Conservation (phyloP, 2,113 vertebrate species). For the Larimichthys polyactis region DNA sequence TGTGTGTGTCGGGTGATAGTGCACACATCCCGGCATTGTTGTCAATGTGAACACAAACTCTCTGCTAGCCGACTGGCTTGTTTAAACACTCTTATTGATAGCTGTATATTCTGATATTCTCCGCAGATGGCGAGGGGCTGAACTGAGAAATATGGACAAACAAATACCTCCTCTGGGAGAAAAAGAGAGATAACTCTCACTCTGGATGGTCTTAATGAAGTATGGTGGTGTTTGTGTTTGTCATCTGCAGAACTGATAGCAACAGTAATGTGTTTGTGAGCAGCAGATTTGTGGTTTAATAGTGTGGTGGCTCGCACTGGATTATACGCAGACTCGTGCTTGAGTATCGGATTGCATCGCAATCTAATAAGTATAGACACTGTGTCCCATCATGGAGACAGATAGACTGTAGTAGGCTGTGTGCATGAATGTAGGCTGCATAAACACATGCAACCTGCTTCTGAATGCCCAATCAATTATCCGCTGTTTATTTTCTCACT, state of each 20-base stretch:
- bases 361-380: slow-evolving; percentile 41
- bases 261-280: slow-evolving; percentile 28
- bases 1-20: slow-evolving; percentile 15
- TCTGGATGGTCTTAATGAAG: slow-evolving; percentile 54
- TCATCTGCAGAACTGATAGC: slow-evolving; percentile 44
- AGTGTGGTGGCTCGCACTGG: slow-evolving; percentile 30
- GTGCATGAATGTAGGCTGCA: neutral
- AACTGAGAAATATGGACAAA: slow-evolving; percentile 25
- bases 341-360: slow-evolving; percentile 44
- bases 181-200: slow-evolving; percentile 38
- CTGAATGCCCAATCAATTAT: neutral
- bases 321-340: slow-evolving; percentile 33
- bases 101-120: slow-evolving; percentile 11
- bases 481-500: neutral
- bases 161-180: slow-evolving; percentile 36
- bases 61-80: slow-evolving; percentile 17
- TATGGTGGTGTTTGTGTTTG: slow-evolving; percentile 26
- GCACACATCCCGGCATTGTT: slow-evolving; percentile 42
- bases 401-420: neutral
- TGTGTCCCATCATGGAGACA: slow-evolving; percentile 21
- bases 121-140: neutral
- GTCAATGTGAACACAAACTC: slow-evolving; percentile 40
- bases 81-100: slow-evolving; percentile 40
- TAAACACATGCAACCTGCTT: neutral
- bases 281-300: slow-evolving; percentile 57